Conservation (phyloP, 2,113 vertebrate species). For the Corythornis madagascariensis region DNA sequence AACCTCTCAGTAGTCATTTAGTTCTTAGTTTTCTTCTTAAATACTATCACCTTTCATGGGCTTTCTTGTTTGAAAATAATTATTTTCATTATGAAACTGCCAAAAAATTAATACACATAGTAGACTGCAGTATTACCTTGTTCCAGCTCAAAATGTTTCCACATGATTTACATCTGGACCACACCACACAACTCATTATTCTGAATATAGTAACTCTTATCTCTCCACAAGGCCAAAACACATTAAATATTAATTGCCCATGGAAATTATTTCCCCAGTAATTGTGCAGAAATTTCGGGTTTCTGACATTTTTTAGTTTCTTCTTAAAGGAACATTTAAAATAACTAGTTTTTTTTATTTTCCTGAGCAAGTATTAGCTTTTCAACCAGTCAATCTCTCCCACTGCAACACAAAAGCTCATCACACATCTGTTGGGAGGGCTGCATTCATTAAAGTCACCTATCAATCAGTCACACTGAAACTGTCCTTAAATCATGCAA, state of each 20-base stretch:
- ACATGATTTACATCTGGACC: neutral
- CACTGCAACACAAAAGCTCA: slow-evolving; percentile 27
- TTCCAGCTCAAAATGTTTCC: neutral
- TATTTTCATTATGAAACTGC: neutral
- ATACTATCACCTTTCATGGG: neutral
- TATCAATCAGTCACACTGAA: slow-evolving; percentile 28
- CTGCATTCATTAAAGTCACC: slow-evolving; percentile 39
- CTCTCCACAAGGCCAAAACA: neutral
- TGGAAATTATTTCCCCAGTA: neutral
- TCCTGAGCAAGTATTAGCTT: neutral
- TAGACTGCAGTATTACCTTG: neutral
- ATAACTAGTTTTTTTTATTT: neutral
- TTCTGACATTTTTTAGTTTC: neutral
- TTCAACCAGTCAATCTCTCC: slow-evolving; percentile 6
- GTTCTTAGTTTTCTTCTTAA: too few relatives aligned
- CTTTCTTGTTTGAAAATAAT: neutral
- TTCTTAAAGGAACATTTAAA: neutral
- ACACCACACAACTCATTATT: neutral
- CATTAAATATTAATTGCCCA: neutral
- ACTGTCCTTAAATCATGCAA: neutral
- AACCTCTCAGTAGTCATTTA: neutral
- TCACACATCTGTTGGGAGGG: neutral
- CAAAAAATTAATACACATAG: neutral
- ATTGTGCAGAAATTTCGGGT: neutral
- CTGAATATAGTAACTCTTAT: neutral